A percentile compares a stretch with the other conserved stretches of the same genome.
Evolutionary conservation across 1,140 invertebrate genomes (phyloP).

Genomic region (Pogonomyrmex barbatus): DNA sequence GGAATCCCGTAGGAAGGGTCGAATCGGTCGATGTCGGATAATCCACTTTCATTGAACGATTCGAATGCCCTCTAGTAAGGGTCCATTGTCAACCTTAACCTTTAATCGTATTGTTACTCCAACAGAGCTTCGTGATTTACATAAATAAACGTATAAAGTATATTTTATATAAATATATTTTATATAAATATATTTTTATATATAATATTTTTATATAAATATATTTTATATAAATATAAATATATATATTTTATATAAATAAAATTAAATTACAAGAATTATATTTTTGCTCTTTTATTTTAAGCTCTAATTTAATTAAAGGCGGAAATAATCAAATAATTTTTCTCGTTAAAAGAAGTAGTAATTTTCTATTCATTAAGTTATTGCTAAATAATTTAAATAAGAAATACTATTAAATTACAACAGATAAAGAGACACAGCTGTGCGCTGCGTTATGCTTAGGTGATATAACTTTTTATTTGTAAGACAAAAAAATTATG

Average conservation of each 20-base stretch:
- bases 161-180: not conserved
- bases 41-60: conserved; percentile 37
- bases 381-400: not conserved
- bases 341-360: not conserved
- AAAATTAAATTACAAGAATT: no score
- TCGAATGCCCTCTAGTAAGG: not conserved
- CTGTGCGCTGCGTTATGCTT: conserved; percentile 1
- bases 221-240: no score
- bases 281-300: no score
- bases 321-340: not conserved
- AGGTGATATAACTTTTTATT: conserved; percentile 13
- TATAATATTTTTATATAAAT: no score
- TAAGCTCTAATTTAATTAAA: not conserved
- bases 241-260: no score
- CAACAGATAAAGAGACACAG: not conserved
- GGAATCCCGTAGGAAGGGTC: conserved; percentile 44
- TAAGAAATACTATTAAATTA: not conserved
- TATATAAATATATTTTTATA: no score
- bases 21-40: conserved; percentile 24
- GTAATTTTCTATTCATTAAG: not conserved
- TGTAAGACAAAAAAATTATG: conserved; percentile 40
- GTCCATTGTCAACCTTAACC: conserved; percentile 38
- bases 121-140: not conserved
- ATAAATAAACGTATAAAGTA: not conserved
- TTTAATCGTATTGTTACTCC: conserved; percentile 15